These are phyloP conservation scores for Drosophila ficusphila DNA, from an alignment of 1,140 invertebrate species.

Conservation along the genomic window DNA sequence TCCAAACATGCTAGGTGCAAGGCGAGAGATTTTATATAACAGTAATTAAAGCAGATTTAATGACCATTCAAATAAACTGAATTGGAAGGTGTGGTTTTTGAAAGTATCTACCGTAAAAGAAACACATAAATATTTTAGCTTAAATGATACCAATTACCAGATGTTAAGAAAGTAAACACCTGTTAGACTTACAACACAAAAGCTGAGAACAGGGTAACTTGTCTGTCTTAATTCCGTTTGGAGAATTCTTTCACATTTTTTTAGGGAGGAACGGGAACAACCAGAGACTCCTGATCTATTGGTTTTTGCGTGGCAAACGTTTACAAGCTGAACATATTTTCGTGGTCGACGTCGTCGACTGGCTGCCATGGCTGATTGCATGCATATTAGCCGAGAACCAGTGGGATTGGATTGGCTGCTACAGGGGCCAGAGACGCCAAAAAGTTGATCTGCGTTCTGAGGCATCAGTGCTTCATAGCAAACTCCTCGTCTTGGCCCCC, in stretches of 20 bases:
- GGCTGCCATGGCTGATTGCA: constrained; percentile 57
- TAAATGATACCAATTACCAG: background rate
- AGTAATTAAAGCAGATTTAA: background rate
- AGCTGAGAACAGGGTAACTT: background rate
- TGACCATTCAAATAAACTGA: background rate
- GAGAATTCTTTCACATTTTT: constrained; percentile 13
- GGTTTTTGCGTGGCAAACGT: constrained; percentile 73
- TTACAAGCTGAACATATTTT: constrained; percentile 73
- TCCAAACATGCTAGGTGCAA: too few relatives aligned
- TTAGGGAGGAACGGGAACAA: constrained; percentile 17
- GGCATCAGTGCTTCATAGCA: constrained; percentile 9
- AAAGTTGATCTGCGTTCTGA: constrained; percentile 71
- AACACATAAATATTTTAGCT: background rate
- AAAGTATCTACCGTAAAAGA: background rate
- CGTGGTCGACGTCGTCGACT: constrained; percentile 50
- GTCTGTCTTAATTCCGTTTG: background rate
- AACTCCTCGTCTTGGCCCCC: background rate
- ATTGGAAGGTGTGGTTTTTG: background rate
- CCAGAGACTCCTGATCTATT: constrained; percentile 69
- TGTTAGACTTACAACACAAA: background rate
- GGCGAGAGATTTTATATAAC: background rate
- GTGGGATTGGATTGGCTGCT: background rate
- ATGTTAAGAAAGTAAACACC: background rate
- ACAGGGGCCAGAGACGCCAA: constrained; percentile 33
- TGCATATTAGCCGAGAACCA: constrained; percentile 75